Percentiles rank a stretch among this genome's conserved stretches.
phyloP scores from a whole-genome alignment of 2,888 invertebrate species.

The Caenorhabditis sinica region DNA sequence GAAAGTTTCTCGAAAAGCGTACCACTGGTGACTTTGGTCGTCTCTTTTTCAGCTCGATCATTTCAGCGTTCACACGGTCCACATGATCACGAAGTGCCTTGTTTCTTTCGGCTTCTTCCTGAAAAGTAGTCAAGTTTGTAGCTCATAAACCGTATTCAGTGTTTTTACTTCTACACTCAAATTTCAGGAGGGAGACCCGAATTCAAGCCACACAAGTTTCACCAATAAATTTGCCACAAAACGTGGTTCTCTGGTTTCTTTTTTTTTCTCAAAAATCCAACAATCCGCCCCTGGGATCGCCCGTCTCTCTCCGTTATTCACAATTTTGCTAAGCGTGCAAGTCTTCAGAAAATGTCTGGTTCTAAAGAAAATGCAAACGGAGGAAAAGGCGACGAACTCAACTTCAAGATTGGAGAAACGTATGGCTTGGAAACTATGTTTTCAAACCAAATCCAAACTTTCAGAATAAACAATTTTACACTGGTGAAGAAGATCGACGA shows the following conservation, averaged over 20 bases:
- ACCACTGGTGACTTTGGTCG: conserved; percentile 68
- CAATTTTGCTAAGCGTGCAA: background rate
- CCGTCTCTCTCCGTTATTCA: background rate
- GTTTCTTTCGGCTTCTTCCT: conserved; percentile 64
- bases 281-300: background rate
- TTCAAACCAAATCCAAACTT: background rate
- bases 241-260: too few species aligned
- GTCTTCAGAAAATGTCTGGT: conserved; percentile 7
- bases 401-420: conserved; percentile 1
- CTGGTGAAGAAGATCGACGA: conserved; percentile 63
- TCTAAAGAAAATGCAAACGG: conserved; percentile 30
- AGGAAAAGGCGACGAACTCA: background rate
- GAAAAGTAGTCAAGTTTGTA: background rate
- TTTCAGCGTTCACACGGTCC: conserved; percentile 73
- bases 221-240: too few species aligned
- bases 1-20: background rate
- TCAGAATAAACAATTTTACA: conserved; percentile 51
- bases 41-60: conserved; percentile 67
- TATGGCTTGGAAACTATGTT: background rate
- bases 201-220: too few species aligned
- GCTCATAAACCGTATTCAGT: too few species aligned
- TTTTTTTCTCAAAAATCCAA: background rate
- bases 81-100: conserved; percentile 70
- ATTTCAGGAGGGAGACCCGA: too few species aligned
- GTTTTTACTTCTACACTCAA: too few species aligned